phyloP scores from a whole-genome alignment of 2,888 invertebrate species.

The Cordilura impudica region DNA sequence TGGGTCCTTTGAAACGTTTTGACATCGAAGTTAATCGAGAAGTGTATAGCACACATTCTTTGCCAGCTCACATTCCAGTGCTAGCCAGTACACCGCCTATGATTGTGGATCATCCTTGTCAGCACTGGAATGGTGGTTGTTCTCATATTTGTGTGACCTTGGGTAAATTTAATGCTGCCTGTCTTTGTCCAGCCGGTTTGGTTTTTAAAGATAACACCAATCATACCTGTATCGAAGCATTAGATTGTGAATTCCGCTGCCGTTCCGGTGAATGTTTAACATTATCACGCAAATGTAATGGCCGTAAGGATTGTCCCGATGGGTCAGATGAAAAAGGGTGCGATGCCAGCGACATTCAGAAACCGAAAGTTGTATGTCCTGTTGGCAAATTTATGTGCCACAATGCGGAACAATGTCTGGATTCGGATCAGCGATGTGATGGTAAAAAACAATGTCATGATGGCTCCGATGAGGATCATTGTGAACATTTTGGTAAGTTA shows the following conservation, averaged over 20 bases:
- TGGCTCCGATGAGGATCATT: constrained; percentile 80
- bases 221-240: constrained; percentile 80
- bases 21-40: constrained; percentile 70
- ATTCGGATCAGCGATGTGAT: constrained; percentile 78
- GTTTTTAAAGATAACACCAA: constrained; percentile 78
- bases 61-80: constrained; percentile 69
- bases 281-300: constrained; percentile 80
- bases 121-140: constrained; percentile 82
- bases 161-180: constrained; percentile 74
- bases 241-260: constrained; percentile 79
- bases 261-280: constrained; percentile 81
- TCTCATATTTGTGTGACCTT: constrained; percentile 85
- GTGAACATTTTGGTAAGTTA: constrained; percentile 76
- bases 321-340: constrained; percentile 80
- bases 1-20: constrained; percentile 72
- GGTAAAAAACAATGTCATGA: constrained; percentile 80
- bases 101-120: constrained; percentile 80
- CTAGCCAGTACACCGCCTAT: constrained; percentile 63
- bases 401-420: constrained; percentile 79
- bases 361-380: constrained; percentile 74
- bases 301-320: constrained; percentile 80
- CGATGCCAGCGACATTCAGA: constrained; percentile 73
- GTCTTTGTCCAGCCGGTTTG: constrained; percentile 85
- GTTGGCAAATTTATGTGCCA: constrained; percentile 79
- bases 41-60: constrained; percentile 49